These are phyloP conservation scores for Dryobota labecula DNA, from an alignment of 2,888 invertebrate species.

Conservation along the genomic window DNA sequence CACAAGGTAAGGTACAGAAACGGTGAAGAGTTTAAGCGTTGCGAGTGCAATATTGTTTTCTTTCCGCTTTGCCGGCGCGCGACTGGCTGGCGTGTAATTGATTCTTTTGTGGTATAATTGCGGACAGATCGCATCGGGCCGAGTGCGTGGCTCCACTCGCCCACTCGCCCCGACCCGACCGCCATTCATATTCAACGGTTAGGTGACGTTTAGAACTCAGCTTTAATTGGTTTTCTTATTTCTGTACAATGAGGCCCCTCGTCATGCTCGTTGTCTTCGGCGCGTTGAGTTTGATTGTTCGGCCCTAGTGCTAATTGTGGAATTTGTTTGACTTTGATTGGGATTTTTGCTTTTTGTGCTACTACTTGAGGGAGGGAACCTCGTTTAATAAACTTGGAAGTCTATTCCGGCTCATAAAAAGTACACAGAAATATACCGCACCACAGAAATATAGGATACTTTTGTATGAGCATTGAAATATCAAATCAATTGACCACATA, in stretches of 20 bases:
- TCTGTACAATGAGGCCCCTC: slow-evolving; percentile 69
- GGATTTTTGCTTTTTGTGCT: slow-evolving; percentile 50
- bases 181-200: slow-evolving; percentile 80
- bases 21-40: slow-evolving; percentile 83
- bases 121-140: slow-evolving; percentile 81
- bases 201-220: slow-evolving; percentile 76
- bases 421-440: no score
- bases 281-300: slow-evolving; percentile 46
- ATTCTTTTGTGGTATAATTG: slow-evolving; percentile 88
- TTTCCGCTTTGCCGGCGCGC: slow-evolving; percentile 75
- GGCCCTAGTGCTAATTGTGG: slow-evolving; percentile 57
- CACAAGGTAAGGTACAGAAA: slow-evolving; percentile 78
- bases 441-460: not conserved
- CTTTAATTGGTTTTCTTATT: slow-evolving; percentile 82
- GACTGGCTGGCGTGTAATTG: slow-evolving; percentile 79
- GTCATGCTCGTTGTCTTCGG: slow-evolving; percentile 61
- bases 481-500: not conserved
- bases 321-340: slow-evolving; percentile 45
- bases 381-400: not conserved
- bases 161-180: slow-evolving; percentile 51
- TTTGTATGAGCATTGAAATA: not conserved
- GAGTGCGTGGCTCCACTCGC: slow-evolving; percentile 65
- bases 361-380: not conserved
- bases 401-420: not conserved
- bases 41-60: slow-evolving; percentile 84